Percentiles rank a stretch among this genome's conserved stretches.
Evolutionary conservation across 2,888 invertebrate species (phyloP).

Genomic region (Epsilonema sp.): DNA sequence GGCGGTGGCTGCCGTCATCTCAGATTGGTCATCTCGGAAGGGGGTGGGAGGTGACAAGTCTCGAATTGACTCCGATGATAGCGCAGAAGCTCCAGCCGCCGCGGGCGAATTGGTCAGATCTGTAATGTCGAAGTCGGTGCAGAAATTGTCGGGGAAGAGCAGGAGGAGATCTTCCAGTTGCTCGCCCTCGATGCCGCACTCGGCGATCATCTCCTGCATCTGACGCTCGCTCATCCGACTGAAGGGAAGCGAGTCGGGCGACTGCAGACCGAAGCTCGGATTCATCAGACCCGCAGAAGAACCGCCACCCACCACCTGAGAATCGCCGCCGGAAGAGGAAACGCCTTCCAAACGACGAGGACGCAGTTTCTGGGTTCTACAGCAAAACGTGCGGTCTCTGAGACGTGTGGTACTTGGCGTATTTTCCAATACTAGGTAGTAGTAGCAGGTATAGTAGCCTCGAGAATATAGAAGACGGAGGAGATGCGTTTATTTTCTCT

Average conservation of each 20-base stretch:
- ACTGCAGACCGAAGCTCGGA: constrained; percentile 4
- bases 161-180: constrained; percentile 9
- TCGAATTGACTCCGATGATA: not conserved
- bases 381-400: not conserved
- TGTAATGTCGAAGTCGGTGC: constrained; percentile 11
- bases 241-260: constrained; percentile 6
- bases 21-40: not conserved
- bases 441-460: no score
- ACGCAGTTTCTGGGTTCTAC: not conserved
- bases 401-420: not conserved
- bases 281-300: not conserved
- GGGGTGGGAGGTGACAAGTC: not conserved
- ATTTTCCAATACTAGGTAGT: no score
- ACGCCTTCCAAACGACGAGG: no score
- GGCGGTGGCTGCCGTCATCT: not conserved
- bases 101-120: constrained; percentile 9
- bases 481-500: no score
- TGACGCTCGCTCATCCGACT: not conserved
- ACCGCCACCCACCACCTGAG: no score
- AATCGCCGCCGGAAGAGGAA: no score
- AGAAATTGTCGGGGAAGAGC: constrained; percentile 10
- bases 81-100: not conserved
- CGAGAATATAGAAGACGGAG: no score
- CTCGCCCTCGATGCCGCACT: not conserved
- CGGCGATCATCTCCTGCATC: not conserved